phyloP scores from a whole-genome alignment of 2,797 vertebrate genomes.

The Malacoctenus gilli region DNA sequence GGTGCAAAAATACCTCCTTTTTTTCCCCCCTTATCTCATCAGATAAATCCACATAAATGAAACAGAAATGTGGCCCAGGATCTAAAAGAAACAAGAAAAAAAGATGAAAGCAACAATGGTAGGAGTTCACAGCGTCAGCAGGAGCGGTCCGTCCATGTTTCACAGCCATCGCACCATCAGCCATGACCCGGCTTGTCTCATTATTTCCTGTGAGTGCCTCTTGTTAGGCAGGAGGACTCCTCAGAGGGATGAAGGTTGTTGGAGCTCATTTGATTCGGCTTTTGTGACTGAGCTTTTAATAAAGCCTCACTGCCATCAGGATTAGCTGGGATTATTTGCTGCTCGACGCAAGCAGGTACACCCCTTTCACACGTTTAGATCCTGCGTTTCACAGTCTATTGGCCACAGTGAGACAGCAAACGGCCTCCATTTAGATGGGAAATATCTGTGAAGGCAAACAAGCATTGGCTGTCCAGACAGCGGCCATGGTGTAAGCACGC shows the following conservation, averaged over 20 bases:
- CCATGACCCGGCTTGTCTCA: constrained; percentile 1
- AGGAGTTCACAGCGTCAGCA: background rate
- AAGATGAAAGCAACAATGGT: too few species aligned
- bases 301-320: constrained; percentile 43
- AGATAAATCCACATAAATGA: background rate
- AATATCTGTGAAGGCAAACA: constrained; percentile 27
- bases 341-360: constrained; percentile 52
- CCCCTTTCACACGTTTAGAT: constrained; percentile 17
- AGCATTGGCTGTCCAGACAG: constrained; percentile 23
- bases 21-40: constrained; percentile 7
- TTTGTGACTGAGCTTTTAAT: constrained; percentile 55
- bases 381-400: constrained; percentile 5
- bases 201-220: constrained; percentile 31
- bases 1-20: background rate
- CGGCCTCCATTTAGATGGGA: constrained; percentile 12
- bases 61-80: background rate
- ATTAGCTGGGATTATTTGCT: constrained; percentile 55
- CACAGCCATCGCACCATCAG: constrained; percentile 22
- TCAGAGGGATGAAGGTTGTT: constrained; percentile 43
- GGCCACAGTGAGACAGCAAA: background rate
- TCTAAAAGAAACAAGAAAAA: background rate
- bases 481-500: constrained; percentile 53
- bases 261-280: constrained; percentile 43
- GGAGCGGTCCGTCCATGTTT: background rate
- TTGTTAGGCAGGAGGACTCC: constrained; percentile 34